These are phyloP conservation scores for Scophthalmus maximus DNA, from an alignment of 2,113 vertebrate genomes.

Conservation along the genomic window DNA sequence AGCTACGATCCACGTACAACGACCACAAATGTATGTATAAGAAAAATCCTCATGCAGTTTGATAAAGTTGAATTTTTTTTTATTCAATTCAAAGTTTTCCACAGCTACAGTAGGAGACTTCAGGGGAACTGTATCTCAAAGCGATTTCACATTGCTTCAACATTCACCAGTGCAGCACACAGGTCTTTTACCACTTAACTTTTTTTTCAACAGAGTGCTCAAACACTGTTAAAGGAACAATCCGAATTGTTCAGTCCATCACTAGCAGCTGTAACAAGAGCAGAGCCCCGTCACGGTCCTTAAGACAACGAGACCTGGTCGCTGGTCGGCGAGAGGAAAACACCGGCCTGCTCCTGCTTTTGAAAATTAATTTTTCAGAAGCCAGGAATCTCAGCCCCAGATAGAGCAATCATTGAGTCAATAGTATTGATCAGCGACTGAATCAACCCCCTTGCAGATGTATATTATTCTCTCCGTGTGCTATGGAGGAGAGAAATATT, in stretches of 20 bases:
- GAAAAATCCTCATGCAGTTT: too few relatives aligned
- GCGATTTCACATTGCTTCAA: neutral
- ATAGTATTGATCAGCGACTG: conserved; percentile 42
- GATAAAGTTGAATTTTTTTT: neutral
- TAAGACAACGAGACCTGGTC: too few relatives aligned
- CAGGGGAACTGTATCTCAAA: neutral
- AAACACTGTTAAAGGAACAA: too few relatives aligned
- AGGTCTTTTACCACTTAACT: conserved; percentile 1
- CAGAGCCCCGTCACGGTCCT: too few relatives aligned
- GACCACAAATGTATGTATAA: too few relatives aligned
- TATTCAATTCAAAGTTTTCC: neutral
- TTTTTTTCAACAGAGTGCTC: too few relatives aligned
- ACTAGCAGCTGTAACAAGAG: too few relatives aligned
- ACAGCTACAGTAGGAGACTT: neutral
- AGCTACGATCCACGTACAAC: neutral
- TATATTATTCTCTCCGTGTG: conserved; percentile 26
- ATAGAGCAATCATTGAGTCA: conserved; percentile 18
- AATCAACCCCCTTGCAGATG: conserved; percentile 43
- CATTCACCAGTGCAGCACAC: neutral
- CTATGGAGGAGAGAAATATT: conserved; percentile 29
- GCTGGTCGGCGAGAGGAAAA: too few relatives aligned
- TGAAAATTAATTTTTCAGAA: conserved; percentile 15
- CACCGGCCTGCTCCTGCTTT: conserved; percentile 9
- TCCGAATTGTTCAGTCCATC: too few relatives aligned
- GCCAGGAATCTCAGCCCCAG: conserved; percentile 4